Evolutionary conservation across 2,888 invertebrate genomes (phyloP), one percentile per base, ranked within the genome.

Genomic region (Cartodere bifasciata): DNA sequence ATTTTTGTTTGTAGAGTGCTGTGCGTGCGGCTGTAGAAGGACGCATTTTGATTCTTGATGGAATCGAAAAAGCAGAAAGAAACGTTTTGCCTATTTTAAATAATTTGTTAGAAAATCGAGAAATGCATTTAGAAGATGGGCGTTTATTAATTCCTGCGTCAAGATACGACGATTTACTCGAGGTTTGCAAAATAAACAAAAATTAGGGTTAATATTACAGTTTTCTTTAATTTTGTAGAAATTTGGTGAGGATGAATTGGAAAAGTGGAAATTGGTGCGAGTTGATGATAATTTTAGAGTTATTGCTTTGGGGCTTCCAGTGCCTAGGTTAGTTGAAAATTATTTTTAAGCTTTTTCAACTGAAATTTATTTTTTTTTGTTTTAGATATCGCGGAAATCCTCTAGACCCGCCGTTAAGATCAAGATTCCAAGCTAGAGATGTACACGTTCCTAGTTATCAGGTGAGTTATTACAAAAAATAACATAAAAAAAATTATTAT

Each of bases 61-160:
- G 95, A 2, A 88, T 97, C 32, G 95, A 97, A 64, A 94, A 95
- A 56, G 92, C 94, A 0, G 97, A 97, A 56, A 68, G 95, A 28
- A 97, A 97, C 66, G 95, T 97, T 23, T 63, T 97, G 36, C 95
- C 95, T 17, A 85, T 97, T 27, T 64, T 97, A 22, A 97, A 97
- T 60, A 97, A 97, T 64, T 67, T 97, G 31, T 63, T 97, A 30
- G 95, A 97, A 63, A 97, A 97, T 60, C 70, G 95, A 33, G 97
- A 97, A 63, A 95, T 97, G 94, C 91, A 95, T 60, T 65, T 97
- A 37, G 95, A 97, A 63, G 95, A 95, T 64, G 97, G 97, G 0
- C 67, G 92, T 45, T 87, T 95, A 55, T 64, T 97, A 21, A 82
- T 97, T 54, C 81, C 91, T 1, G 80, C 91, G 5, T 64, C 73